phyloP scores from a whole-genome alignment of 2,113 vertebrate genomes.

The Sinocyclocheilus rhinocerous region DNA sequence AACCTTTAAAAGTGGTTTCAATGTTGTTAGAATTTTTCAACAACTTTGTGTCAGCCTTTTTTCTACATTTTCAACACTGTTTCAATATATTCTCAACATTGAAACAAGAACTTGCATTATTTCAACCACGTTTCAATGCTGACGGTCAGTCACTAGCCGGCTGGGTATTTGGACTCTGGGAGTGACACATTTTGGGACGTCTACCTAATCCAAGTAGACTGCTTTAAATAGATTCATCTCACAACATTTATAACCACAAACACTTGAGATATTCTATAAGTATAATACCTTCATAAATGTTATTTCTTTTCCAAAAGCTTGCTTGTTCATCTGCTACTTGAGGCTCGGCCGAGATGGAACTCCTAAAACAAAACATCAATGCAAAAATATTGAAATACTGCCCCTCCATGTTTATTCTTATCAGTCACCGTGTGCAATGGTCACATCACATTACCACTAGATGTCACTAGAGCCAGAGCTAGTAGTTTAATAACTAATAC shows the following conservation, averaged over 20 bases:
- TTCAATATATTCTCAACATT: not conserved
- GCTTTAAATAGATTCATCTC: not conserved
- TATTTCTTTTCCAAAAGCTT: constrained; percentile 41
- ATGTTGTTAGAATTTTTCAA: too few species aligned
- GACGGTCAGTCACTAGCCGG: not conserved
- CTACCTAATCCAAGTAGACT: not conserved
- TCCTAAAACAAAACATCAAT: constrained; percentile 51
- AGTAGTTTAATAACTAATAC: not conserved
- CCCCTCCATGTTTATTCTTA: not conserved
- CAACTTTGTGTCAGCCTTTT: not conserved
- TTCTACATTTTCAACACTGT: not conserved
- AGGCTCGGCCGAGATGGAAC: constrained; percentile 31
- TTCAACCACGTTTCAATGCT: not conserved
- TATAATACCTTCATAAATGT: constrained; percentile 61
- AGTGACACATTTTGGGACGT: not conserved
- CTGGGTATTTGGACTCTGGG: not conserved
- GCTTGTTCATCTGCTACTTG: constrained; percentile 25
- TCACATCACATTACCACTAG: not conserved
- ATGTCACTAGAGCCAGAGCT: not conserved
- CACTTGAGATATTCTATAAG: not conserved
- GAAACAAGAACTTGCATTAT: not conserved
- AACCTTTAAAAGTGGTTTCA: not conserved
- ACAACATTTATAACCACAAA: not conserved
- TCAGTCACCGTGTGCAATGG: not conserved
- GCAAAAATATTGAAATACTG: not conserved